Percentiles rank a stretch among this genome's conserved stretches.
Evolutionary conservation across 2,797 vertebrate species (phyloP).

Genomic region (Acanthurus lineatus): DNA sequence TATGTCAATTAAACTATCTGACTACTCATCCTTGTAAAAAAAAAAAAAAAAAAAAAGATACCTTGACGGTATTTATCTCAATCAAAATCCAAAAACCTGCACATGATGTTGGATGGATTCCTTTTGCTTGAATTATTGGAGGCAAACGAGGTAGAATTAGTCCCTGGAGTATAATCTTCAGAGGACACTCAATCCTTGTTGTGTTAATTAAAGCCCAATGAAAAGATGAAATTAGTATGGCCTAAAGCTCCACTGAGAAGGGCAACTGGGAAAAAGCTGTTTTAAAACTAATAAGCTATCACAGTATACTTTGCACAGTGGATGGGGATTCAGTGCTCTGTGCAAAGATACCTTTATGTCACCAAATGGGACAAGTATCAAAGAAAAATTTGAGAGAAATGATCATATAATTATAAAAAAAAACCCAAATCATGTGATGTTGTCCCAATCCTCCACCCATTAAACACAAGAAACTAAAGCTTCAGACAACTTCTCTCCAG

Average conservation of each 20-base stretch:
- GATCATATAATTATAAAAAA: slow-evolving; percentile 29
- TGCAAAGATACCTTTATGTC: slow-evolving; percentile 40
- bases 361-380: slow-evolving; percentile 16
- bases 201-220: slow-evolving; percentile 74
- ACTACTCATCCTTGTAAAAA: slow-evolving; percentile 5
- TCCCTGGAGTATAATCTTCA: slow-evolving; percentile 59
- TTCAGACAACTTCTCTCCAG: slow-evolving; percentile 19
- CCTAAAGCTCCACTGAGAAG: slow-evolving; percentile 44
- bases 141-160: slow-evolving; percentile 64
- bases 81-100: slow-evolving; percentile 33
- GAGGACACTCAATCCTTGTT: slow-evolving; percentile 69
- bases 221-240: slow-evolving; percentile 68
- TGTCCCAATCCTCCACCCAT: not conserved
- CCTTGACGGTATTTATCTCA: slow-evolving; percentile 31
- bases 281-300: slow-evolving; percentile 55
- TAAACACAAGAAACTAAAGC: slow-evolving; percentile 13
- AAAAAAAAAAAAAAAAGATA: slow-evolving; percentile 1
- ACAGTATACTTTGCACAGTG: slow-evolving; percentile 3
- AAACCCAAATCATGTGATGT: slow-evolving; percentile 27
- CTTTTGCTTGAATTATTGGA: slow-evolving; percentile 57
- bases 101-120: slow-evolving; percentile 30
- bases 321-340: slow-evolving; percentile 22
- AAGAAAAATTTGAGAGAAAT: slow-evolving; percentile 25
- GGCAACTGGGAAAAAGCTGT: slow-evolving; percentile 42
- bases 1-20: not conserved